Conservation (phyloP, 92 coral and sea anemone genomes). For the Palythoa heliodiscus region DNA sequence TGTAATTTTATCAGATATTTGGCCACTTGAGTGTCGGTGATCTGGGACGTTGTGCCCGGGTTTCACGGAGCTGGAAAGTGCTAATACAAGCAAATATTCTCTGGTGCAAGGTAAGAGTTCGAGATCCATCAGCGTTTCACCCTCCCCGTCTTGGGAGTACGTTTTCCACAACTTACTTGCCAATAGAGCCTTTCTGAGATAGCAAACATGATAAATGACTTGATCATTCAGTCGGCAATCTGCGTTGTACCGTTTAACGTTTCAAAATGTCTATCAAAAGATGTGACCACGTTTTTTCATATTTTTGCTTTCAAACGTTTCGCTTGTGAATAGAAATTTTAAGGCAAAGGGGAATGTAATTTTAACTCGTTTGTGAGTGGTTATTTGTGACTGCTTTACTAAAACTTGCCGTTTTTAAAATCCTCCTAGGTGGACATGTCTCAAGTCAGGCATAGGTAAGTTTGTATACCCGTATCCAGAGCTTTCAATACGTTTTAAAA, state of each 20-base stretch:
- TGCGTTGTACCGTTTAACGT: too few relatives aligned
- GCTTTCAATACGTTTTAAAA: too few relatives aligned
- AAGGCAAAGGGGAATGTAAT: too few relatives aligned
- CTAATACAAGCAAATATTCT: slow-evolving; percentile 88
- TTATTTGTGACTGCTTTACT: neutral
- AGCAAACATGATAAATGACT: too few relatives aligned
- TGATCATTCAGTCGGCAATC: too few relatives aligned
- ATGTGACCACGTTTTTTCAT: too few relatives aligned
- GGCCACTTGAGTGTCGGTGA: slow-evolving; percentile 85
- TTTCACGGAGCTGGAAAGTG: slow-evolving; percentile 93
- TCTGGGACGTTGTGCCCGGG: slow-evolving; percentile 94
- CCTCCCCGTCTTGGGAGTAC: neutral
- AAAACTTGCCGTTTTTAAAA: neutral
- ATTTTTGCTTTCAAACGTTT: too few relatives aligned
- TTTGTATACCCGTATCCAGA: too few relatives aligned
- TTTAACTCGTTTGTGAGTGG: neutral
- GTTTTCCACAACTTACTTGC: neutral
- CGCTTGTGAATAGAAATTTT: too few relatives aligned
- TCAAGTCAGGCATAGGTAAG: slow-evolving; percentile 85
- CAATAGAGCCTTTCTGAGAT: too few relatives aligned
- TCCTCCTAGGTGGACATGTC: slow-evolving; percentile 81
- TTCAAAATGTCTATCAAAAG: too few relatives aligned
- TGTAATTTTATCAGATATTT: slow-evolving; percentile 65
- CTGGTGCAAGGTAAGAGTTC: slow-evolving; percentile 87
- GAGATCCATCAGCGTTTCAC: neutral